Percentiles rank a stretch among this genome's conserved stretches.
These are phyloP conservation scores for Epinephelus fuscoguttatus DNA, from an alignment of 2,113 vertebrate genomes.

Conservation along the genomic window DNA sequence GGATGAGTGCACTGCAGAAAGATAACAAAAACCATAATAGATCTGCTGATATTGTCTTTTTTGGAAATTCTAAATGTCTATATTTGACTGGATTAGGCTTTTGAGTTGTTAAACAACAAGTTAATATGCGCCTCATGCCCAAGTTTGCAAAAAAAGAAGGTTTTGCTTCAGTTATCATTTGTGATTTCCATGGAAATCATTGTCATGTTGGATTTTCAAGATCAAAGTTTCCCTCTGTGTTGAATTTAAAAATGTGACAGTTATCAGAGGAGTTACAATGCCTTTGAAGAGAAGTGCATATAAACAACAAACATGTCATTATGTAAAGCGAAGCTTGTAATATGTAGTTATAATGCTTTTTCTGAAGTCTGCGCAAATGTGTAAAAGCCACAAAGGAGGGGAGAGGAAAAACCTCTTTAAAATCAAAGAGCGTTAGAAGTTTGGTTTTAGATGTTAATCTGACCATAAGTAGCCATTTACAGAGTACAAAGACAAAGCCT, in stretches of 20 bases:
- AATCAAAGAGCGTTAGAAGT: conserved; percentile 62
- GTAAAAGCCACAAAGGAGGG: conserved; percentile 39
- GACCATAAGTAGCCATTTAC: conserved; percentile 73
- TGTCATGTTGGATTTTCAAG: conserved; percentile 25
- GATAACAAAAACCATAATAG: too few species aligned
- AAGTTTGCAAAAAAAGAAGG: neutral
- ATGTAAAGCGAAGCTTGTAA: conserved; percentile 42
- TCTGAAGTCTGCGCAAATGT: conserved; percentile 45
- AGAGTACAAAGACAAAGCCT: conserved; percentile 68
- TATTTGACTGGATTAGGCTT: conserved; percentile 17
- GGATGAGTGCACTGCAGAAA: neutral
- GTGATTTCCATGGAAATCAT: conserved; percentile 23
- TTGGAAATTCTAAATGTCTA: conserved; percentile 3
- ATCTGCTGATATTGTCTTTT: conserved; percentile 21
- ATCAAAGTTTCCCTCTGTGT: conserved; percentile 46
- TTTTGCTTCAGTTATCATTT: conserved; percentile 9
- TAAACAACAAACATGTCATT: conserved; percentile 57
- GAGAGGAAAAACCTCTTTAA: conserved; percentile 32
- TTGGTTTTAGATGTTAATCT: conserved; percentile 75
- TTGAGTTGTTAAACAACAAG: neutral
- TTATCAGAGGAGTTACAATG: conserved; percentile 13
- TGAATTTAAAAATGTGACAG: conserved; percentile 12
- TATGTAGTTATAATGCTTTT: conserved; percentile 36
- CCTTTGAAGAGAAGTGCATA: conserved; percentile 54
- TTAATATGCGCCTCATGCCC: neutral